Evolutionary conservation across 2,888 invertebrate genomes (phyloP).

Genomic region (Cepaea hortensis): DNA sequence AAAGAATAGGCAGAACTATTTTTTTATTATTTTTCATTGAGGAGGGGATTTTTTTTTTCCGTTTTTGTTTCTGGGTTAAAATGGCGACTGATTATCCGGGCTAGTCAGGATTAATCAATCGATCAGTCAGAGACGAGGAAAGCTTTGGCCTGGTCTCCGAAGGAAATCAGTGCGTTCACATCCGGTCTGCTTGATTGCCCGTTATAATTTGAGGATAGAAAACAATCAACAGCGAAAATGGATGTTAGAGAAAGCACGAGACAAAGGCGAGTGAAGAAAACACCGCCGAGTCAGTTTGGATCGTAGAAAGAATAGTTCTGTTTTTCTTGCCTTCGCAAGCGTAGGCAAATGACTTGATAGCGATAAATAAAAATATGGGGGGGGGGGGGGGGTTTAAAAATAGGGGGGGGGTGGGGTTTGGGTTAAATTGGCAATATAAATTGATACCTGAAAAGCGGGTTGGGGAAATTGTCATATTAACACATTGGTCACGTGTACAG

Average conservation of each 20-base stretch:
- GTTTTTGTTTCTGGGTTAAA: background rate
- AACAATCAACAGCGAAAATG: constrained; percentile 10
- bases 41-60: background rate
- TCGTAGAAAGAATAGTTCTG: no score
- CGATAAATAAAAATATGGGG: no score
- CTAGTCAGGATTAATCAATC: constrained; percentile 30
- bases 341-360: no score
- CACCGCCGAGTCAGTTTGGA: background rate
- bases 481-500: no score
- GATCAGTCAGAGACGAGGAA: constrained; percentile 15
- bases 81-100: constrained; percentile 25
- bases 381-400: no score
- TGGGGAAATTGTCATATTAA: no score
- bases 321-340: no score
- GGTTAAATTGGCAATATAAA: no score
- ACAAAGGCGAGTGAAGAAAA: background rate
- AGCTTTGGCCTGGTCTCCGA: background rate
- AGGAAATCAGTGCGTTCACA: constrained; percentile 36
- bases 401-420: no score
- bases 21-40: background rate
- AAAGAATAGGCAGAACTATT: background rate
- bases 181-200: constrained; percentile 31
- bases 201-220: constrained; percentile 30
- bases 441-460: no score
- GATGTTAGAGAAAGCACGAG: background rate